These are phyloP conservation scores for Microplitis mediator DNA, from an alignment of 1,140 invertebrate genomes.

Conservation along the genomic window DNA sequence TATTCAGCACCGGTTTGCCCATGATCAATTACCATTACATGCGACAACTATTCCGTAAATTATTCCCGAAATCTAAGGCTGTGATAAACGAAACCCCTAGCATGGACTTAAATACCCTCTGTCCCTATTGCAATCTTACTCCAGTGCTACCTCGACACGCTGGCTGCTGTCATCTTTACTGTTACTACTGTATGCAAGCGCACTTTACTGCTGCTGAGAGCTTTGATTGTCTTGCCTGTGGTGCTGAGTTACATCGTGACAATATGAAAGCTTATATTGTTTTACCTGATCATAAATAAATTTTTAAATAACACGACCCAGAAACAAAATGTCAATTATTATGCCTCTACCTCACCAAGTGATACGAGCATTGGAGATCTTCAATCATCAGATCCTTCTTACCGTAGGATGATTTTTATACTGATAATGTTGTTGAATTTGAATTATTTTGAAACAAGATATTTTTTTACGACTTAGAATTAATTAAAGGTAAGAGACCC, in stretches of 20 bases:
- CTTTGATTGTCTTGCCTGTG: constrained; percentile 48
- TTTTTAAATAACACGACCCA: no score
- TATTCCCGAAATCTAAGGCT: background rate
- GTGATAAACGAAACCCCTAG: constrained; percentile 15
- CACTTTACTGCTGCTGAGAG: constrained; percentile 47
- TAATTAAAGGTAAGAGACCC: no score
- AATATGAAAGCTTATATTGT: constrained; percentile 40
- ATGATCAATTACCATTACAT: constrained; percentile 54
- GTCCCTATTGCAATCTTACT: constrained; percentile 50
- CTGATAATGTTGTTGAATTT: no score
- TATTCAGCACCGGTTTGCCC: constrained; percentile 52
- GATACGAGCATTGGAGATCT: no score
- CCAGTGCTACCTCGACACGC: constrained; percentile 55
- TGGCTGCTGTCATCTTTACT: constrained; percentile 56
- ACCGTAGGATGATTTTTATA: no score
- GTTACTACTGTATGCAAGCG: constrained; percentile 57
- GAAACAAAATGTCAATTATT: no score
- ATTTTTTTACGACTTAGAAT: no score
- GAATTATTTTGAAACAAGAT: no score
- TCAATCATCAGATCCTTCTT: no score
- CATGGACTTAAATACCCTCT: constrained; percentile 44
- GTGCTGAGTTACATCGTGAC: constrained; percentile 33
- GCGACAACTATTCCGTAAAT: constrained; percentile 44
- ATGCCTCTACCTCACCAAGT: no score
- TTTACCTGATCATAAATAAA: background rate